Evolutionary conservation across 2,797 vertebrate genomes (phyloP).

Genomic region (Falco biarmicus): DNA sequence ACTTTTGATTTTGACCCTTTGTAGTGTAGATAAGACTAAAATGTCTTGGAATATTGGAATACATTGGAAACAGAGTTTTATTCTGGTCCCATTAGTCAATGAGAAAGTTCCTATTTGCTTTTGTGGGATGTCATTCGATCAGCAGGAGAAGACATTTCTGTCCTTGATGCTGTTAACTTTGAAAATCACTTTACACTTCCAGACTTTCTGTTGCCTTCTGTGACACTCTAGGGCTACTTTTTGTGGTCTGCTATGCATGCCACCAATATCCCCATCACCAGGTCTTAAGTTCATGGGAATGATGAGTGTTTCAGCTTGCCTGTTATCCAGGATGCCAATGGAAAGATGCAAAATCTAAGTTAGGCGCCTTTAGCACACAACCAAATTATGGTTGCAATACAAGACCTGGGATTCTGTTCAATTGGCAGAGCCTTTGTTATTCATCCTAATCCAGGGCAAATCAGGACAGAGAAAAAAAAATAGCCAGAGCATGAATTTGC

Average conservation of each 20-base stretch:
- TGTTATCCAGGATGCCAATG: neutral
- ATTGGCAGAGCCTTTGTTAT: slow-evolving; percentile 2
- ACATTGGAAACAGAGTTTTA: neutral
- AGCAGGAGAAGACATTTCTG: neutral
- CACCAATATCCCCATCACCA: neutral
- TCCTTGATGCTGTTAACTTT: neutral
- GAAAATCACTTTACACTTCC: neutral
- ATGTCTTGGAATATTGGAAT: neutral
- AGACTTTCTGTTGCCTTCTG: neutral
- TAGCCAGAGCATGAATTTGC: neutral
- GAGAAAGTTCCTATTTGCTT: neutral
- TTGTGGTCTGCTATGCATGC: neutral
- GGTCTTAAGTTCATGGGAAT: neutral
- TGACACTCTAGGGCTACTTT: neutral
- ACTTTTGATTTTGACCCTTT: neutral
- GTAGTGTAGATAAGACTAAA: neutral
- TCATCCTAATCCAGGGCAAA: slow-evolving; percentile 9
- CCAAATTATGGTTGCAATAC: neutral
- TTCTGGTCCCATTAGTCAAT: neutral
- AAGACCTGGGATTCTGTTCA: slow-evolving; percentile 10
- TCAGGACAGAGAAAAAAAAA: neutral
- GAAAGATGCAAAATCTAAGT: neutral
- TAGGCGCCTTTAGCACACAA: neutral
- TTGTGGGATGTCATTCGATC: neutral
- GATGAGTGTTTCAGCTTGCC: neutral